Conservation (phyloP, 2,797 vertebrate species). For the Setipinna tenuifilis region DNA sequence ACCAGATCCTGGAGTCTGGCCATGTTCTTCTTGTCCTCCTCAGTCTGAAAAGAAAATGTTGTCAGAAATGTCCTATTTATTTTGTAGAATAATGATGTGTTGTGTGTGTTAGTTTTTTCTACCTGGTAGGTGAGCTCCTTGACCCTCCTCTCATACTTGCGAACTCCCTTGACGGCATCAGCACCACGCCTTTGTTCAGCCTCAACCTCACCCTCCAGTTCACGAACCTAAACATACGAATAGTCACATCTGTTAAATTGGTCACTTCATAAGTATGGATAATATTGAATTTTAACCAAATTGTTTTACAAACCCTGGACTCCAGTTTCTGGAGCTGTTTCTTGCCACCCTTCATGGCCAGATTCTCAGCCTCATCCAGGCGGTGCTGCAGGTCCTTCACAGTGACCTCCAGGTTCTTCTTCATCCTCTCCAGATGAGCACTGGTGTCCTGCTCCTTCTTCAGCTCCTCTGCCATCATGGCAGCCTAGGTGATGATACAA, state of each 20-base stretch:
- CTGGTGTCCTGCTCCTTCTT: conserved; percentile 93
- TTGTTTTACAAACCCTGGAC: conserved; percentile 69
- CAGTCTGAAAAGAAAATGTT: conserved; percentile 53
- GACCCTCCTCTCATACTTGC: conserved; percentile 79
- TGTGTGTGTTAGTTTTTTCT: not conserved
- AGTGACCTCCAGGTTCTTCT: conserved; percentile 84
- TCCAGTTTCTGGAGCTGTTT: conserved; percentile 84
- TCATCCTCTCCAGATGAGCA: conserved; percentile 88
- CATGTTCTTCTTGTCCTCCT: conserved; percentile 52
- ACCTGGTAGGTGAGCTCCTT: conserved; percentile 85
- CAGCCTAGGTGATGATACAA: conserved; percentile 70
- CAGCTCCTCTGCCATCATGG: conserved; percentile 91
- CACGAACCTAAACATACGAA: conserved; percentile 69
- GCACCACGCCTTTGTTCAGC: conserved; percentile 75
- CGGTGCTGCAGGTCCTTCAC: conserved; percentile 88
- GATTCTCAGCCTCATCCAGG: conserved; percentile 88
- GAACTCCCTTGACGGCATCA: conserved; percentile 77
- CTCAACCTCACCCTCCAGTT: conserved; percentile 80
- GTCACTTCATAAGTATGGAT: not conserved
- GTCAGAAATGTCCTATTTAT: too few species aligned
- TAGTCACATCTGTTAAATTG: not conserved
- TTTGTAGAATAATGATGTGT: not conserved
- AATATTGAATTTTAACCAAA: not conserved
- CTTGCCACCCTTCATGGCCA: conserved; percentile 91
- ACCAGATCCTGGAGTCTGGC: conserved; percentile 51